These are phyloP conservation scores for Hypomecis atomaria DNA, from an alignment of 2,888 invertebrate genomes.

Conservation along the genomic window DNA sequence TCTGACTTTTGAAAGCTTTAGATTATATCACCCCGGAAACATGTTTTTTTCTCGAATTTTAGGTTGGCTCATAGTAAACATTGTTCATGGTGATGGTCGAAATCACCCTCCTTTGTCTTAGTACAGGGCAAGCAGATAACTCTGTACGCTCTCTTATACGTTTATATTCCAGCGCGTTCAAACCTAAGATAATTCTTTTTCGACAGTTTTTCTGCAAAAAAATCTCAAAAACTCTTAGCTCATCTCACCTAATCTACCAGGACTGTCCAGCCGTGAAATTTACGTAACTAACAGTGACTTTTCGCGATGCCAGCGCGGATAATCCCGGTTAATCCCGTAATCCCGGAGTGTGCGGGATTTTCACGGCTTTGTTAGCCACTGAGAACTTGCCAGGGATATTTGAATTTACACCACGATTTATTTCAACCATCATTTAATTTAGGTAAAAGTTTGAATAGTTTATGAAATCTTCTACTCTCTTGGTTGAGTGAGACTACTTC, in stretches of 20 bases:
- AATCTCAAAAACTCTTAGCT: slow-evolving; percentile 15
- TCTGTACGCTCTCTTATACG: too few relatives aligned
- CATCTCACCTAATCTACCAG: slow-evolving; percentile 27
- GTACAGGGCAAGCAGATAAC: too few relatives aligned
- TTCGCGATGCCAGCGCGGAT: slow-evolving; percentile 42
- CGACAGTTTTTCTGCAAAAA: not conserved
- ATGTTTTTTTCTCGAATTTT: too few relatives aligned
- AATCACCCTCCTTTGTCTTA: too few relatives aligned
- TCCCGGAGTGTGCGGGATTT: slow-evolving; percentile 56
- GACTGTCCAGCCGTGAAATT: slow-evolving; percentile 48
- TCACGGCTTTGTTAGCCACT: slow-evolving; percentile 53
- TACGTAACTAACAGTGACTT: slow-evolving; percentile 50
- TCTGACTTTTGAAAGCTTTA: too few relatives aligned
- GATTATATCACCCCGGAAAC: too few relatives aligned
- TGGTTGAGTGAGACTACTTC: too few relatives aligned
- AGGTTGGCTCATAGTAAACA: too few relatives aligned
- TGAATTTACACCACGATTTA: slow-evolving; percentile 39
- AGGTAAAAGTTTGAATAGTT: not conserved
- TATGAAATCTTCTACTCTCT: too few relatives aligned
- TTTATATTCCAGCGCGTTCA: too few relatives aligned
- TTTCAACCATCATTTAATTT: slow-evolving; percentile 8
- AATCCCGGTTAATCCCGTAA: slow-evolving; percentile 46
- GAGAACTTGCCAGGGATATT: slow-evolving; percentile 49
- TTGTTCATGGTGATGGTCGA: too few relatives aligned
- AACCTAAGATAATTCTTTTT: not conserved